Conservation (phyloP, 2,113 vertebrate species). For the Platysteira castanea region DNA sequence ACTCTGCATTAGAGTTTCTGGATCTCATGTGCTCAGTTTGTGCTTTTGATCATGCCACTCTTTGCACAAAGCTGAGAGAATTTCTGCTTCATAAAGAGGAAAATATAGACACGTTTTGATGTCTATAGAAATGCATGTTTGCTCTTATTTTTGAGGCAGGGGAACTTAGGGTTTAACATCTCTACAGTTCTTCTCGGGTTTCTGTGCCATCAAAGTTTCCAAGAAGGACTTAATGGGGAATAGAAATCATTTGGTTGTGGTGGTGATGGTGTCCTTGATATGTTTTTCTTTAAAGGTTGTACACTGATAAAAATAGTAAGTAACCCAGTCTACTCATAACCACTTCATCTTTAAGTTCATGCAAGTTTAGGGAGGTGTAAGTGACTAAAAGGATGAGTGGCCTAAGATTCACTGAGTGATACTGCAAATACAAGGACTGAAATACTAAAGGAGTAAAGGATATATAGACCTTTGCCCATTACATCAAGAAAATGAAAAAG, state of each 20-base stretch:
- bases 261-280: not conserved
- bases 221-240: conserved; percentile 31
- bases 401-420: conserved; percentile 64
- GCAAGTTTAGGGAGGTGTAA: conserved; percentile 58
- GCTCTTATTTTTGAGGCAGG: conserved; percentile 57
- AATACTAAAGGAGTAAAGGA: conserved; percentile 72
- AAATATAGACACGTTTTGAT: conserved; percentile 47
- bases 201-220: conserved; percentile 46
- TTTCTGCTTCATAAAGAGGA: conserved; percentile 52
- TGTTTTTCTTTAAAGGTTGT: conserved; percentile 13
- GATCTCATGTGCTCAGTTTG: not conserved
- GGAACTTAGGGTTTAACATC: conserved; percentile 44
- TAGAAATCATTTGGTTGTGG: conserved; percentile 57
- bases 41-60: conserved; percentile 58
- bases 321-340: conserved; percentile 25
- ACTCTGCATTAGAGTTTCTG: not conserved
- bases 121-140: conserved; percentile 54
- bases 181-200: not conserved
- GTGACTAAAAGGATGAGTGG: conserved; percentile 62
- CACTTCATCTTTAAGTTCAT: conserved; percentile 60
- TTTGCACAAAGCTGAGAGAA: conserved; percentile 45
- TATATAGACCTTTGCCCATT: conserved; percentile 64
- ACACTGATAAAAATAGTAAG: conserved; percentile 29
- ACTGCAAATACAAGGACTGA: conserved; percentile 62
- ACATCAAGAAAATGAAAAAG: conserved; percentile 65